Evolutionary conservation across 2,888 invertebrate species (phyloP), one percentile per base, ranked within the genome.

Genomic region (Volucella inflata): DNA sequence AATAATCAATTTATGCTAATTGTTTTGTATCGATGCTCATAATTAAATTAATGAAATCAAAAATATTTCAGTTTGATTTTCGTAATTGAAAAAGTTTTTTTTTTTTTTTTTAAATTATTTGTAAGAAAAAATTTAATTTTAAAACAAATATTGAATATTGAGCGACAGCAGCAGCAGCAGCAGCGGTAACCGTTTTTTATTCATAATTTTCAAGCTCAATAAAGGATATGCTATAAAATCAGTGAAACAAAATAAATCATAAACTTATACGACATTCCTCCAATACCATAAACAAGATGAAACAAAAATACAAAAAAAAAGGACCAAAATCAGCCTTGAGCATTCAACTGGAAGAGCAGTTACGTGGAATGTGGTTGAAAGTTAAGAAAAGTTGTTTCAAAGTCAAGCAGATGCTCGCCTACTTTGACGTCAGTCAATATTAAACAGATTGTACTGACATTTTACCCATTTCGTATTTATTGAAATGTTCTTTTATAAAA

Each of bases 221-320:
- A 71, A 82, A 77, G 55, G 16, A 60, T 53, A 60, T 67, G 42
- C 71, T 65, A 71, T 82, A 76, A 81, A 76, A 70, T 71, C 76
- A 70, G 70, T 51, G 70, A 64, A 71, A 81, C 59, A 71, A 67
- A 71, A 71, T 67, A 65, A 82, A 71, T 77, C 81, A 71, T 82
- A 77, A 82, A 77, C 53, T 77, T 81, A 76, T 65, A 76, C 70
- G 76, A 64, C 75, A 12, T 67, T 70, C 51, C 46, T 38, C 50
- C 46, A 57, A 42, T 38, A 44, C 36, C 30, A 50, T 57, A 75
- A 48, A 75, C 65, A 65, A 65, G 21, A 51, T 36, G 46, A 57
- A 38, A 21, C 30, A 51, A 50, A 14, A 21, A 60, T 59, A 30
- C n/a, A n/a, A n/a, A n/a, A 30, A 30, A 30, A 30, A 6, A 3